Percentiles rank a stretch among this genome's conserved stretches.
These are phyloP conservation scores for Scaptomyza cyrtandrae DNA, from an alignment of 2,888 invertebrate species.

Conservation along the genomic window DNA sequence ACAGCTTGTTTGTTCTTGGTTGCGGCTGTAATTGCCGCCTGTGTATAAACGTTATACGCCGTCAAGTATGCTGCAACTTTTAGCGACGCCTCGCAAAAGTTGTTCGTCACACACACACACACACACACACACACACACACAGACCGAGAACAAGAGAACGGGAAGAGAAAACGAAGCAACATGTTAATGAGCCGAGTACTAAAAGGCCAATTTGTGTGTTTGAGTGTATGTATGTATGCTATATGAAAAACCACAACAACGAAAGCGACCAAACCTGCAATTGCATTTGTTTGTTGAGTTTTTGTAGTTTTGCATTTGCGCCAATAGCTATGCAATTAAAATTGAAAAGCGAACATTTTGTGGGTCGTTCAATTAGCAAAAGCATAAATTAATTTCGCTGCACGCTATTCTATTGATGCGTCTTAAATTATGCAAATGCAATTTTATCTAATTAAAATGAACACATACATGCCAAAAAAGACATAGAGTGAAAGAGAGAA, in stretches of 20 bases:
- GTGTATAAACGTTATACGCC: conserved; percentile 19
- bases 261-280: conserved; percentile 2
- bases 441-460: conserved; percentile 77
- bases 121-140: not conserved
- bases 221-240: too few species aligned
- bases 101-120: not conserved
- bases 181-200: conserved; percentile 27
- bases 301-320: conserved; percentile 12
- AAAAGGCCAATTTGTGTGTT: not conserved
- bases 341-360: conserved; percentile 53
- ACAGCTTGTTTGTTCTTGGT: conserved; percentile 53
- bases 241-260: not conserved
- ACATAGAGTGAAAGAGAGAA: not conserved
- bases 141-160: not conserved
- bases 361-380: conserved; percentile 65
- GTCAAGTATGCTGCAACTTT: conserved; percentile 44
- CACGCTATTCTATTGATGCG: conserved; percentile 56
- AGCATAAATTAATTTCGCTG: conserved; percentile 64
- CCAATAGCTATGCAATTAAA: conserved; percentile 50
- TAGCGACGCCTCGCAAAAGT: conserved; percentile 13
- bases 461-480: conserved; percentile 24
- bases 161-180: conserved; percentile 1
- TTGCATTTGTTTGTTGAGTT: conserved; percentile 16
- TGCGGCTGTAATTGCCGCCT: conserved; percentile 60
- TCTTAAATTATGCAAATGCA: conserved; percentile 73